Evolutionary conservation across 2,113 vertebrate genomes (phyloP).

Genomic region (Hipposideros armiger): DNA sequence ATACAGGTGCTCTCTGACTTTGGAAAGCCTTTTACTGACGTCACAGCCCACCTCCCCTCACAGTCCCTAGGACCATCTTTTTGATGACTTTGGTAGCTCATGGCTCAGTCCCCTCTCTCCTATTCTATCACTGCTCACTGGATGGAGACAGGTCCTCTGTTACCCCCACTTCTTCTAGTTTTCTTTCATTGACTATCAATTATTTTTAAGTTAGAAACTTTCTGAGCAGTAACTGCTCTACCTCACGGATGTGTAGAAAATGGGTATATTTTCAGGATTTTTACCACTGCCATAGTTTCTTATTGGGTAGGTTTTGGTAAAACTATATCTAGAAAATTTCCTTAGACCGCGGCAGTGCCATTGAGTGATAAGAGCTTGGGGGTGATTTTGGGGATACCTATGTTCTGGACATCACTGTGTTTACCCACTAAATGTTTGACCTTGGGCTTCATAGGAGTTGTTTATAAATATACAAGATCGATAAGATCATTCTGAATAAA

Average conservation of each 20-base stretch:
- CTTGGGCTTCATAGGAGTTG: background rate
- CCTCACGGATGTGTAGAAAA: background rate
- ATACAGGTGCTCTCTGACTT: background rate
- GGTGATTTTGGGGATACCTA: background rate
- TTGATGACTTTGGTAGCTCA: accelerated
- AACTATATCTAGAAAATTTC: background rate
- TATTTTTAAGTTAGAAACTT: background rate
- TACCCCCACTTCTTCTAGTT: background rate
- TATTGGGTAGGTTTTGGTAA: background rate
- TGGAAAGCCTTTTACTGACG: background rate
- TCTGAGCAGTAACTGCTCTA: background rate
- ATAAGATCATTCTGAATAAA: background rate
- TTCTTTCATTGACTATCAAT: background rate
- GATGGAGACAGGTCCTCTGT: accelerated
- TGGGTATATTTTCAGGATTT: background rate
- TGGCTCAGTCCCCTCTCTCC: background rate
- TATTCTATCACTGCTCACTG: background rate
- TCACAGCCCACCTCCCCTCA: too few species aligned
- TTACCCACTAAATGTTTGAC: background rate
- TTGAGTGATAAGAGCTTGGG: background rate
- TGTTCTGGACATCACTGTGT: background rate
- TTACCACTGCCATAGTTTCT: background rate
- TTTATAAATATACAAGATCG: background rate
- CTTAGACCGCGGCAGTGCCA: background rate
- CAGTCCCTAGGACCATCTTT: accelerated